phyloP scores from a whole-genome alignment of 2,797 vertebrate genomes.

The Myiotriccus ornatus region DNA sequence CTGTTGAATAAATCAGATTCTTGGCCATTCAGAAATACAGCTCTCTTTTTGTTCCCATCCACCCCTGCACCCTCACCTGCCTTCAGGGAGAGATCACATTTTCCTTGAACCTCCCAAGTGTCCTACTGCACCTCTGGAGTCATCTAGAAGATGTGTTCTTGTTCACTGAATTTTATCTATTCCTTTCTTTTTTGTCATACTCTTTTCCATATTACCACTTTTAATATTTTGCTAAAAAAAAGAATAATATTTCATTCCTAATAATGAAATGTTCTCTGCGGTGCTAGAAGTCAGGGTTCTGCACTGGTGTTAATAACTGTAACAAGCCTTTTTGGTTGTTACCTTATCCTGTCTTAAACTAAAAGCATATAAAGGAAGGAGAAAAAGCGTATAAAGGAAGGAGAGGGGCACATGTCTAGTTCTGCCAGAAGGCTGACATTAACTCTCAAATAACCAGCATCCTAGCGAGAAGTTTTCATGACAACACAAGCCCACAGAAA shows the following conservation, averaged over 20 bases:
- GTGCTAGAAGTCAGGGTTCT: neutral
- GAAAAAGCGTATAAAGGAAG: neutral
- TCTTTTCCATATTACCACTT: neutral
- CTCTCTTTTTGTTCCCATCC: fast-evolving
- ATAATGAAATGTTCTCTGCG: neutral
- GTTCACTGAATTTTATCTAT: neutral
- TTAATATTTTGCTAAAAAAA: neutral
- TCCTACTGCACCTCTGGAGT: neutral
- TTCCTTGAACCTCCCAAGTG: neutral
- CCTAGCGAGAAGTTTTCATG: neutral
- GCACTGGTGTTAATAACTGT: neutral
- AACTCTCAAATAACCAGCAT: neutral
- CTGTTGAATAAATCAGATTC: neutral
- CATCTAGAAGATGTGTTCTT: neutral
- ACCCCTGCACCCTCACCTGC: neutral
- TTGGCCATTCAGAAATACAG: neutral
- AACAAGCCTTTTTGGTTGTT: neutral
- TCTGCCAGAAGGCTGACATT: neutral
- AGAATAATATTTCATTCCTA: neutral
- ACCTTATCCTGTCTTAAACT: neutral
- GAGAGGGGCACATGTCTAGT: neutral
- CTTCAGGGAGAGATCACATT: neutral
- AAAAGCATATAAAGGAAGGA: neutral
- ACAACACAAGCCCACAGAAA: neutral
- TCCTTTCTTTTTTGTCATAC: neutral